phyloP scores from a whole-genome alignment of 2,888 invertebrate genomes.

The Thecophora atra region DNA sequence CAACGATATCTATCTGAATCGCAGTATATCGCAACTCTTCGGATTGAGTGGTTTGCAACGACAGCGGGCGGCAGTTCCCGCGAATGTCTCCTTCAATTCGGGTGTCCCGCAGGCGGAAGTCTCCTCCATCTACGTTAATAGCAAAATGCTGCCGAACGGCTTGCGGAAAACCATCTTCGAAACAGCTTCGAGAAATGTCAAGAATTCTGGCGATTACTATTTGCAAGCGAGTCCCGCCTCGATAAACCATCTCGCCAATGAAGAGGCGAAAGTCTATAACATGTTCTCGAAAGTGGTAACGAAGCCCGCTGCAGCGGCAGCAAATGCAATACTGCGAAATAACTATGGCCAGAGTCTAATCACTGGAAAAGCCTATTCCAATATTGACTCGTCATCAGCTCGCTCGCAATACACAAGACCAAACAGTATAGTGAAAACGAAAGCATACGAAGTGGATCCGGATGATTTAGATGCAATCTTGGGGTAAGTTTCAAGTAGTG shows the following conservation, averaged over 20 bases:
- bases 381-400: slow-evolving; percentile 48
- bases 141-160: slow-evolving; percentile 35
- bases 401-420: slow-evolving; percentile 41
- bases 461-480: slow-evolving; percentile 78
- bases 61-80: slow-evolving; percentile 41
- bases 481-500: slow-evolving; percentile 69
- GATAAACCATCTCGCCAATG: slow-evolving; percentile 40
- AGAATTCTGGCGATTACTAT: slow-evolving; percentile 58
- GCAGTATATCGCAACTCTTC: slow-evolving; percentile 60
- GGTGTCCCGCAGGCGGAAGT: slow-evolving; percentile 36
- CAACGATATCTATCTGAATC: slow-evolving; percentile 63
- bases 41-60: slow-evolving; percentile 51
- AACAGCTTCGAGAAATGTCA: slow-evolving; percentile 59
- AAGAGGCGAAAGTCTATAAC: slow-evolving; percentile 58
- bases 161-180: slow-evolving; percentile 54
- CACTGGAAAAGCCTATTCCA: too few relatives aligned
- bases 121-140: slow-evolving; percentile 49
- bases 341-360: slow-evolving; percentile 48
- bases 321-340: slow-evolving; percentile 44
- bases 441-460: slow-evolving; percentile 47
- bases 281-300: slow-evolving; percentile 60
- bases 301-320: slow-evolving; percentile 44
- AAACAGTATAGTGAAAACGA: slow-evolving; percentile 25
- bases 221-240: slow-evolving; percentile 54
- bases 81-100: slow-evolving; percentile 55